Percentiles rank a stretch among this genome's conserved stretches.
phyloP scores from a whole-genome alignment of 2,888 invertebrate genomes.

The Argyresthia albistria region DNA sequence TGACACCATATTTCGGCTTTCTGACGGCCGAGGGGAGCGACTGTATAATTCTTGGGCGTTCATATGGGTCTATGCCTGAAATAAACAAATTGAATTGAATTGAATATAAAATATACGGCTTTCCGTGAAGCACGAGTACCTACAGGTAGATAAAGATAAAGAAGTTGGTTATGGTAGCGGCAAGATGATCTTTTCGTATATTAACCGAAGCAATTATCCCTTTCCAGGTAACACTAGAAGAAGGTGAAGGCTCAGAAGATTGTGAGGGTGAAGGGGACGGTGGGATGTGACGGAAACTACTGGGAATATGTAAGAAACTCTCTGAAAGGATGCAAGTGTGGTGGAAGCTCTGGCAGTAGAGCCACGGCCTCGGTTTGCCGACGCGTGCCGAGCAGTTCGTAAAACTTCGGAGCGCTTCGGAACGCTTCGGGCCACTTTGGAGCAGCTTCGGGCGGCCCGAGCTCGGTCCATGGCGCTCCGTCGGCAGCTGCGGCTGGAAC shows the following conservation, averaged over 20 bases:
- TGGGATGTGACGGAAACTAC: slow-evolving; percentile 95
- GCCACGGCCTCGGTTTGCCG: neutral
- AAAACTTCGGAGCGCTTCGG: neutral
- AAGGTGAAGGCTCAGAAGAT: slow-evolving; percentile 81
- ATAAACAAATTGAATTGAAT: too few species aligned
- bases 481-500: slow-evolving; percentile 8
- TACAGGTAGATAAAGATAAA: too few species aligned
- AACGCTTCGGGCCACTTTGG: neutral
- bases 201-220: too few species aligned
- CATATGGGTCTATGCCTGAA: too few species aligned
- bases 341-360: slow-evolving; percentile 86
- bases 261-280: slow-evolving; percentile 68
- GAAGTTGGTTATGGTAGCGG: too few species aligned
- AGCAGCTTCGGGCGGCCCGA: too few species aligned
- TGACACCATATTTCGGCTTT: too few species aligned
- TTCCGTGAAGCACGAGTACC: too few species aligned
- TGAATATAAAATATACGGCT: too few species aligned
- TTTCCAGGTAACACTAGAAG: slow-evolving; percentile 86
- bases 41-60: too few species aligned
- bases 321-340: slow-evolving; percentile 91
- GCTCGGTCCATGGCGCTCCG: neutral
- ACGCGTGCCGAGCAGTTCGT: neutral
- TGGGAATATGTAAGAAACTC: slow-evolving; percentile 91
- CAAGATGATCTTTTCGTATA: too few species aligned
- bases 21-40: too few species aligned